A percentile compares a stretch with the other conserved stretches of the same genome.
These are phyloP conservation scores for Phaethon lepturus DNA, from an alignment of 2,113 vertebrate species.

Conservation along the genomic window DNA sequence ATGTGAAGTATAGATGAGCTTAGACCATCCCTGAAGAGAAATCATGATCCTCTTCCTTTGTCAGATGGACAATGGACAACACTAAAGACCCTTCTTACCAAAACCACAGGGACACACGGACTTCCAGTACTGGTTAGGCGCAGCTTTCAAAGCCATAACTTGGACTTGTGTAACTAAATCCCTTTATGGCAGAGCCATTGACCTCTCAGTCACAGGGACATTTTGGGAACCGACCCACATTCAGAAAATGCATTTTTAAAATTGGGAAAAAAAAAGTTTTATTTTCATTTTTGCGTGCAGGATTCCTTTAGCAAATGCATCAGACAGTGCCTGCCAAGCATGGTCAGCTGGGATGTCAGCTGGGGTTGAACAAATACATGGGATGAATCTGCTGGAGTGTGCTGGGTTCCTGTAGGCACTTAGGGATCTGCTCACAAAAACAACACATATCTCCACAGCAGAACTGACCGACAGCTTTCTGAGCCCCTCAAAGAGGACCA, in stretches of 20 bases:
- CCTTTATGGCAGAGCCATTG: not conserved
- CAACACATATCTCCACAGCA: not conserved
- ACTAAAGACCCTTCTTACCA: not conserved
- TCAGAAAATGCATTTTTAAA: not conserved
- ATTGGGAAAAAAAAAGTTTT: not conserved
- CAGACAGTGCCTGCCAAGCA: not conserved
- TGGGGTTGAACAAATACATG: not conserved
- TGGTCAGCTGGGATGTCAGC: not conserved
- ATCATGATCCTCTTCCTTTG: not conserved
- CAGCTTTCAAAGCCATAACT: not conserved
- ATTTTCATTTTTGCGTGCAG: not conserved
- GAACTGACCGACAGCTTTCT: not conserved
- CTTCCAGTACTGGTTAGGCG: not conserved
- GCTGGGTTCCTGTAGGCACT: not conserved
- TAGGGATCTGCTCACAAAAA: not conserved
- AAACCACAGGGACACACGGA: not conserved
- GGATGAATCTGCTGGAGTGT: not conserved
- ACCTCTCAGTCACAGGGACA: not conserved
- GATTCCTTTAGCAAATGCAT: not conserved
- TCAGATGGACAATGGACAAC: not conserved
- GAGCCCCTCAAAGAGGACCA: not conserved
- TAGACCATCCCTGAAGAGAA: not conserved
- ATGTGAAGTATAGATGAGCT: not conserved
- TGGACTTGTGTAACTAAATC: not conserved
- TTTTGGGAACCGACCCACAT: not conserved